Percentiles rank a stretch among this genome's conserved stretches.
Evolutionary conservation across 2,113 vertebrate genomes (phyloP).

Genomic region (Cololabis saira): DNA sequence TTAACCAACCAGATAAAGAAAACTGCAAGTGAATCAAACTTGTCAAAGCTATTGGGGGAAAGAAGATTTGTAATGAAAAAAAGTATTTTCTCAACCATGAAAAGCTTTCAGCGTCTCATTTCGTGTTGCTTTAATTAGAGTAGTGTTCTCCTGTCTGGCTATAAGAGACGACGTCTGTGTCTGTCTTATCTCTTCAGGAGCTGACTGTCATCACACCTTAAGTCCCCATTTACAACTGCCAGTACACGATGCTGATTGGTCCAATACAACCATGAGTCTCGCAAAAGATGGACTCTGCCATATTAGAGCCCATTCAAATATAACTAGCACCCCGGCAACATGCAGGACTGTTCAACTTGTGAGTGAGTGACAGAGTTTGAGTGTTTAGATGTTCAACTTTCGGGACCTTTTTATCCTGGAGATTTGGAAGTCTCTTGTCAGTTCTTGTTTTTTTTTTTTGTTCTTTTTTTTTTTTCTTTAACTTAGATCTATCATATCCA

Average conservation of each 20-base stretch:
- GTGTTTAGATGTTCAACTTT: not conserved
- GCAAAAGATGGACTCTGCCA: not conserved
- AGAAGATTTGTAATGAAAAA: not conserved
- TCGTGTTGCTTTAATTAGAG: not conserved
- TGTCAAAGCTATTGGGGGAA: not conserved
- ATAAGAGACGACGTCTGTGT: not conserved
- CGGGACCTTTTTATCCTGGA: not conserved
- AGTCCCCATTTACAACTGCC: not conserved
- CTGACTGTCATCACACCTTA: not conserved
- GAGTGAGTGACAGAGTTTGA: not conserved
- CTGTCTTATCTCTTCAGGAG: not conserved
- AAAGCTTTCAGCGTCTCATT: not conserved
- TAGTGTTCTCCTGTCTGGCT: not conserved
- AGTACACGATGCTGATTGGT: not conserved
- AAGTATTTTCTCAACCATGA: not conserved
- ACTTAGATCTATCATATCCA: not conserved
- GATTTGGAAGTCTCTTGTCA: not conserved
- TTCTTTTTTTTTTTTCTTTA: too few relatives aligned
- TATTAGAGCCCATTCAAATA: not conserved
- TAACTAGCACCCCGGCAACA: not conserved
- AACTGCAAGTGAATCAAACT: not conserved
- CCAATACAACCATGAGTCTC: not conserved
- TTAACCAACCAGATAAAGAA: not conserved
- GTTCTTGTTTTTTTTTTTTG: not conserved
- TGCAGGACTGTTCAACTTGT: not conserved